These are phyloP conservation scores for Gari tellinella DNA, from an alignment of 2,888 invertebrate species.

Conservation along the genomic window DNA sequence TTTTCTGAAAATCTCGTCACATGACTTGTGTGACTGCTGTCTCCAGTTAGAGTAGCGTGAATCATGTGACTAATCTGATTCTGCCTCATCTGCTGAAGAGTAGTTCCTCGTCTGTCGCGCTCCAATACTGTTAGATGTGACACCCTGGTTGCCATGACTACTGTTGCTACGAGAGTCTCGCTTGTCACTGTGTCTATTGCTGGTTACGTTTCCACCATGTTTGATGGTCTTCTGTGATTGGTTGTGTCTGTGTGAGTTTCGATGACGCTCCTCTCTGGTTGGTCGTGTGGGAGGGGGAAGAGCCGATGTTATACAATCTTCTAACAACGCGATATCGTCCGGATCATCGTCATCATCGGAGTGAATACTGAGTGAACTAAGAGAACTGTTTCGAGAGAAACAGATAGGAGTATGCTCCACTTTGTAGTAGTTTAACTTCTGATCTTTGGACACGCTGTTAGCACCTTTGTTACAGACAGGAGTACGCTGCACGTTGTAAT, in stretches of 20 bases:
- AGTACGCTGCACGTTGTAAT: slow-evolving; percentile 86
- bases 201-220: too few species aligned
- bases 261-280: slow-evolving; percentile 30
- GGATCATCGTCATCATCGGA: slow-evolving; percentile 67
- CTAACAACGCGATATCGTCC: slow-evolving; percentile 87
- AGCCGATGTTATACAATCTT: slow-evolving; percentile 92
- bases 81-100: slow-evolving; percentile 54
- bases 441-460: slow-evolving; percentile 24
- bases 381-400: slow-evolving; percentile 80
- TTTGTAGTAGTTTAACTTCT: slow-evolving; percentile 11
- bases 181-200: too few species aligned
- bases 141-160: too few species aligned
- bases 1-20: slow-evolving; percentile 63
- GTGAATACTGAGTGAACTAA: slow-evolving; percentile 79
- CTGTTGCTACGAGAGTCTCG: too few species aligned
- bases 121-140: too few species aligned
- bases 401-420: slow-evolving; percentile 89
- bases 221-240: too few species aligned
- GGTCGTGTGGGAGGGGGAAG: slow-evolving; percentile 86
- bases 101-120: slow-evolving; percentile 20
- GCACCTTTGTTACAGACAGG: slow-evolving; percentile 85
- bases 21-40: slow-evolving; percentile 62
- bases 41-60: slow-evolving; percentile 58
- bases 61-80: slow-evolving; percentile 35
- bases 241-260: slow-evolving; percentile 16